Percentiles rank a stretch among this genome's conserved stretches.
Conservation (phyloP, 2,888 invertebrate species). For the Coelinius sp. region DNA sequence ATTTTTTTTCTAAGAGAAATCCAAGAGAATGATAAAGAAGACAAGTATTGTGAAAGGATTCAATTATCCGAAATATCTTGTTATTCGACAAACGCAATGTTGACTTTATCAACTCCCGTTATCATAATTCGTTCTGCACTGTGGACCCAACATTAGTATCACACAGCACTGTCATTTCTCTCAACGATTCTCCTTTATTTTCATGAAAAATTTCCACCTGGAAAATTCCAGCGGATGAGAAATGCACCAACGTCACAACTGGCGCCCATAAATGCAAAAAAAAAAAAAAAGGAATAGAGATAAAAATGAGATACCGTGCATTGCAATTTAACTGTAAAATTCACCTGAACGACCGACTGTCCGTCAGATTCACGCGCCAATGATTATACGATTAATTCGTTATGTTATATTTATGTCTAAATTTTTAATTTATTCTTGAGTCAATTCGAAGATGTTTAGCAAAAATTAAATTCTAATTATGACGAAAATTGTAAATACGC, state of each 20-base stretch:
- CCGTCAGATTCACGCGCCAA: conserved; percentile 4
- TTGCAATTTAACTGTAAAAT: conserved; percentile 17
- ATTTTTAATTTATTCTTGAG: too few relatives aligned
- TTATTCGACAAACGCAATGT: neutral
- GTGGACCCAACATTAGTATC: neutral
- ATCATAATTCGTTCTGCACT: neutral
- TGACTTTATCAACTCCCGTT: neutral
- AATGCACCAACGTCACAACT: neutral
- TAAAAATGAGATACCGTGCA: neutral
- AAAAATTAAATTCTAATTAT: too few relatives aligned
- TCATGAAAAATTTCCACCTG: neutral
- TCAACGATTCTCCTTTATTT: neutral
- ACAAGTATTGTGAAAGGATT: too few relatives aligned
- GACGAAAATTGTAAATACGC: too few relatives aligned
- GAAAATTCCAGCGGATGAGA: neutral
- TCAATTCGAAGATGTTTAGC: too few relatives aligned
- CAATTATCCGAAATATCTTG: neutral
- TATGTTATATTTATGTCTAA: neutral
- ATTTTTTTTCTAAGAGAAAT: too few relatives aligned
- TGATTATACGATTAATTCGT: conserved; percentile 8
- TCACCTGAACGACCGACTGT: neutral
- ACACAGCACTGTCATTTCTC: neutral
- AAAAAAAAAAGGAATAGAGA: neutral
- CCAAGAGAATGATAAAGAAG: neutral
- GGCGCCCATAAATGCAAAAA: neutral